These are phyloP conservation scores for Amphipyra tragopoginis DNA, from an alignment of 2,888 invertebrate genomes.

Conservation along the genomic window DNA sequence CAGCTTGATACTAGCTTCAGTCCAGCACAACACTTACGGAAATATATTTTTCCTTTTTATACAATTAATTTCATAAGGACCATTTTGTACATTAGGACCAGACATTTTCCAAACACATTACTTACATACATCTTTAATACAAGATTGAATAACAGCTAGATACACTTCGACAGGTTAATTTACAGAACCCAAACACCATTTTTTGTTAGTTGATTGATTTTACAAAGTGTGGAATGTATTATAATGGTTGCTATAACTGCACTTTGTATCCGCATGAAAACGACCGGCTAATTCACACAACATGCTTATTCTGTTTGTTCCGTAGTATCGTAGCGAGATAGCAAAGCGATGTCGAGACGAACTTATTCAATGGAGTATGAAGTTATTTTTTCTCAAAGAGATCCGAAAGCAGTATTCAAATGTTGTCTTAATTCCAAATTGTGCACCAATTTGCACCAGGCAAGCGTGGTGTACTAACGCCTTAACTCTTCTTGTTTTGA, in stretches of 20 bases:
- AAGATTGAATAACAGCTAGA: neutral
- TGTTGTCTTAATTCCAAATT: no score
- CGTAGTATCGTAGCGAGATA: constrained; percentile 7
- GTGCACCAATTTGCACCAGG: no score
- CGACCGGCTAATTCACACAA: constrained; percentile 35
- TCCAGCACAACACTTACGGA: no score
- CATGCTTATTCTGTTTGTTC: constrained; percentile 30
- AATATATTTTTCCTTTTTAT: no score
- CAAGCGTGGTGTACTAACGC: no score
- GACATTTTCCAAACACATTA: neutral
- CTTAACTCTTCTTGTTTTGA: no score
- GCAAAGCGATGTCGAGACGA: no score
- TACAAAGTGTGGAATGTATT: constrained; percentile 50
- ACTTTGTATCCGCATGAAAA: constrained; percentile 52
- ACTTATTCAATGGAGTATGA: no score
- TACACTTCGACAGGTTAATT: constrained; percentile 11
- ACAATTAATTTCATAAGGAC: no score
- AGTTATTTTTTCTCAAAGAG: neutral
- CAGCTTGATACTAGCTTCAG: no score
- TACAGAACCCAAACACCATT: constrained; percentile 25
- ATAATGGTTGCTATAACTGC: constrained; percentile 56
- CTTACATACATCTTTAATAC: neutral
- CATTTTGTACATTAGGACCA: no score
- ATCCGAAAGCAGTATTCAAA: no score
- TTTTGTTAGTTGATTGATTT: constrained; percentile 54